Conservation (phyloP, 2,113 vertebrate species). For the Pluvianellus socialis region DNA sequence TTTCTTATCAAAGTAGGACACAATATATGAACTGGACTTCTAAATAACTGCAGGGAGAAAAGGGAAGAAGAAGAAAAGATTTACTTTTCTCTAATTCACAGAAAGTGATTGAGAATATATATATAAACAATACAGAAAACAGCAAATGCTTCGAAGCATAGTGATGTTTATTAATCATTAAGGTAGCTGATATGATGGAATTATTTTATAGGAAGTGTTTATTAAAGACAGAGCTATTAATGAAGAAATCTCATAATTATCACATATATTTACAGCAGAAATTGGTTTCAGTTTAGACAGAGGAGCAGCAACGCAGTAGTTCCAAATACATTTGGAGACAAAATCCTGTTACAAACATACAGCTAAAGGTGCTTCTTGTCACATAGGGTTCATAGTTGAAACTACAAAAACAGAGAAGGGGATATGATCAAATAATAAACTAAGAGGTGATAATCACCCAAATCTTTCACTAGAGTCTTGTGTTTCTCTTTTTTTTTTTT, state of each 20-base stretch:
- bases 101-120: neutral
- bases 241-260: neutral
- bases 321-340: neutral
- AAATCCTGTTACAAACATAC: neutral
- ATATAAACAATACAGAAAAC: neutral
- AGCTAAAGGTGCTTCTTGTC: neutral
- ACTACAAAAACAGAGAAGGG: neutral
- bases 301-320: neutral
- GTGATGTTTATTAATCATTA: neutral
- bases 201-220: neutral
- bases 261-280: neutral
- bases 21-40: constrained; percentile 68
- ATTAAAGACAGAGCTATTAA: neutral
- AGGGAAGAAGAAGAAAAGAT: constrained; percentile 28
- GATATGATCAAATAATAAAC: neutral
- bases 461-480: neutral
- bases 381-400: neutral
- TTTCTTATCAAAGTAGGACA: constrained; percentile 75
- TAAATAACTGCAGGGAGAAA: constrained; percentile 44
- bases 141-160: neutral
- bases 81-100: constrained; percentile 34
- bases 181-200: neutral
- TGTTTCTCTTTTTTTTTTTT: neutral
- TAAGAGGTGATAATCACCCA: accelerated
- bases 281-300: neutral